phyloP scores from a whole-genome alignment of 2,113 vertebrate genomes.

The Cyphomyrus plagiostoma region DNA sequence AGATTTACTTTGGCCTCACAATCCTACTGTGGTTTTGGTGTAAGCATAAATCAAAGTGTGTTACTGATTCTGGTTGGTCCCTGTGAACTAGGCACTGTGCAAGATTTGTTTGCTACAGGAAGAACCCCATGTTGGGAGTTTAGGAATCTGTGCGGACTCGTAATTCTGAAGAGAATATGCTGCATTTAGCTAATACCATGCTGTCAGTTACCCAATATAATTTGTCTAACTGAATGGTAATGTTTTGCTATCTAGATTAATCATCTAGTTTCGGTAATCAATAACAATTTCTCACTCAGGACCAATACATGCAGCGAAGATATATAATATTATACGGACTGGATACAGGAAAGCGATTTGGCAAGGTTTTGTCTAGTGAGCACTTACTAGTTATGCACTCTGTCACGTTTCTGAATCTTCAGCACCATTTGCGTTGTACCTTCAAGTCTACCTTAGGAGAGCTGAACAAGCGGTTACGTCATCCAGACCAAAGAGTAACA shows the following conservation, averaged over 20 bases:
- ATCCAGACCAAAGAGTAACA: conserved; percentile 7
- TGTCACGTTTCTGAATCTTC: not conserved
- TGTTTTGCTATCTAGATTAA: not conserved
- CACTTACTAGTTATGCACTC: conserved; percentile 35
- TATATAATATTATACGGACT: not conserved
- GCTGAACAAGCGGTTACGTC: not conserved
- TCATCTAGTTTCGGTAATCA: not conserved
- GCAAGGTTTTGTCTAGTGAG: conserved; percentile 29
- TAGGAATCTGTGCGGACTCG: not conserved
- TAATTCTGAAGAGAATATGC: not conserved
- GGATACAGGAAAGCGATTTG: not conserved
- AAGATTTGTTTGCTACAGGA: not conserved
- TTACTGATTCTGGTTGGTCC: not conserved
- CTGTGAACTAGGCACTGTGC: not conserved
- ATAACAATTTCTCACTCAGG: not conserved
- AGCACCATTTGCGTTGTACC: not conserved
- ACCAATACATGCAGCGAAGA: not conserved
- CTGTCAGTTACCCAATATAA: not conserved
- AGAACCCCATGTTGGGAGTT: not conserved
- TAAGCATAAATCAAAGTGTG: not conserved
- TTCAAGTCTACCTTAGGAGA: not conserved
- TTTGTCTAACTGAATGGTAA: too few species aligned
- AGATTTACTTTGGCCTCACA: not conserved
- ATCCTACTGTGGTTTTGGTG: not conserved
- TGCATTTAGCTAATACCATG: not conserved